Evolutionary conservation across 2,888 invertebrate species (phyloP).

Genomic region (Drosophila colorata): DNA sequence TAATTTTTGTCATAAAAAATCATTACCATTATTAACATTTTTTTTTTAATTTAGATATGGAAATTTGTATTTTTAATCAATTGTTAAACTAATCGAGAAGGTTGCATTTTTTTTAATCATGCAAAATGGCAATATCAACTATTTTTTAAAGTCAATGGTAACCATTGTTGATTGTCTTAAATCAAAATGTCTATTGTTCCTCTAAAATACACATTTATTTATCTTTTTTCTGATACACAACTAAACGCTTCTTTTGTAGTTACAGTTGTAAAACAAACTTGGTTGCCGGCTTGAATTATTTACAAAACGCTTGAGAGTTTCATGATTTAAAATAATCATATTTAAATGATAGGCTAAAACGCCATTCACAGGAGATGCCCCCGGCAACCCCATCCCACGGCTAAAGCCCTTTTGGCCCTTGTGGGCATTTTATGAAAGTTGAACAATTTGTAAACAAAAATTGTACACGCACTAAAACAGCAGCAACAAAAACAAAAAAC

Average conservation of each 20-base stretch:
- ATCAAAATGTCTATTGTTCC: no score
- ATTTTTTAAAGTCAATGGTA: no score
- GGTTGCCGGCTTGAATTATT: slow-evolving; percentile 13
- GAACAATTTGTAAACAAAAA: slow-evolving; percentile 54
- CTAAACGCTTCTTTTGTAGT: slow-evolving; percentile 3
- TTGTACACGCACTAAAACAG: slow-evolving; percentile 51
- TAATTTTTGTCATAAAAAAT: no score
- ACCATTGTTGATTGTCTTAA: no score
- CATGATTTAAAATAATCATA: slow-evolving; percentile 43
- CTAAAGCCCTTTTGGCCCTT: neutral
- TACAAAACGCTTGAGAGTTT: slow-evolving; percentile 36
- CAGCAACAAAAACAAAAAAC: neutral
- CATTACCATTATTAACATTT: no score
- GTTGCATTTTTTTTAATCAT: no score
- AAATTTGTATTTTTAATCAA: no score
- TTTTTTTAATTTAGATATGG: no score
- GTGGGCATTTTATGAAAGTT: slow-evolving; percentile 24
- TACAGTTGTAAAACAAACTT: slow-evolving; percentile 4
- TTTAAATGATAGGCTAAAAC: slow-evolving; percentile 41
- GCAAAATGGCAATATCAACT: no score
- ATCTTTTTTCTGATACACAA: neutral
- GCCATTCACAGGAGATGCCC: slow-evolving; percentile 10
- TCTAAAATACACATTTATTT: neutral
- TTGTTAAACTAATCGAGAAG: no score
- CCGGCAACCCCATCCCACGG: neutral